Evolutionary conservation across 2,888 invertebrate species (phyloP), one percentile per base, ranked within the genome.

Genomic region (Lithosia quadra): DNA sequence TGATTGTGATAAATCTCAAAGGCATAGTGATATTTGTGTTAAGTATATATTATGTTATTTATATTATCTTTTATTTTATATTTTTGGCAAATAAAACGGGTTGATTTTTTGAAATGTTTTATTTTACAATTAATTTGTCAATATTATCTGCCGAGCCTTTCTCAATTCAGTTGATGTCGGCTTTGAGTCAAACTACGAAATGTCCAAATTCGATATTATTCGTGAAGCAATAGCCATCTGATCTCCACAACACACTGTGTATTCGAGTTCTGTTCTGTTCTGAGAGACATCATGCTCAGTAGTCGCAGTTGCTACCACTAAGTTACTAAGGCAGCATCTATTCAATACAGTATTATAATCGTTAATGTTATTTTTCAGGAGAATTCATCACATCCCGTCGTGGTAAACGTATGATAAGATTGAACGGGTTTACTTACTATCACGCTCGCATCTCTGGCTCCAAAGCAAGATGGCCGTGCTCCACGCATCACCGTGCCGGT

Each of bases 381-480:
- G 59, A 66, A 28, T 82, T 72, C 39, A 67, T 74, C 7, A 65
- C 33, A 5, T 82, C 82, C 0, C 75, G 76, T 7, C 75, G 76
- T 13, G 81, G 83, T 2, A 79, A 75, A 58, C 74, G 70, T 0
- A 77, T 81, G 77, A 70, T 83, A 34, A 72, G 68, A 0, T 28
- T 81, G 2, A 76, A 74, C 10, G 78, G 78, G 2, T 75, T 72
- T 18, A 78, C 76, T 18, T 83, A 77, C 62, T 78, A 78, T 56
- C 68, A 62, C 39, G 69, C 71, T 3, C 71, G 76, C 1, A 61
- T 59, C 0, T 39, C 11, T 34, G 76, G 74, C 0, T 18, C 53
- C 0, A 74, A 53, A 21, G 71, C 76, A 13, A 77, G 87, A n/a
- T 90, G 90, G 90, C 80, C 80, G 1, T 90, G 90, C 71, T 88